Conservation (phyloP, 2,113 vertebrate species). For the Nycticorax nycticorax region DNA sequence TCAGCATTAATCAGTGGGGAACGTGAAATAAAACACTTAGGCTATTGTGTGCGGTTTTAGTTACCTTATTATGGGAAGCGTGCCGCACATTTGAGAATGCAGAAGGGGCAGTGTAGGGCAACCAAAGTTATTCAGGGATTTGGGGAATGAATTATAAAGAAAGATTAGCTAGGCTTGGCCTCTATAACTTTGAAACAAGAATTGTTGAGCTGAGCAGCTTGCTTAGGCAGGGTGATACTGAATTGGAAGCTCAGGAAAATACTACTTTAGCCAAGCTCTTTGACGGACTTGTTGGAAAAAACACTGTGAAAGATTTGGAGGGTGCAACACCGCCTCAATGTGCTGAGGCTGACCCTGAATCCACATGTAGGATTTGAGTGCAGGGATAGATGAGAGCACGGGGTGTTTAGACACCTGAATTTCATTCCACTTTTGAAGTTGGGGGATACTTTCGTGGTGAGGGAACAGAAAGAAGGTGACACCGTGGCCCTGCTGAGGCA, state of each 20-base stretch:
- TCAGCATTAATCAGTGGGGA: slow-evolving; percentile 40
- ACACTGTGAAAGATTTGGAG: neutral
- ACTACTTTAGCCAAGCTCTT: neutral
- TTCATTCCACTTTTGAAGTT: neutral
- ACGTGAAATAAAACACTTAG: slow-evolving; percentile 1
- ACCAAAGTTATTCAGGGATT: slow-evolving; percentile 48
- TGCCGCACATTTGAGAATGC: neutral
- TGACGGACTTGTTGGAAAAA: neutral
- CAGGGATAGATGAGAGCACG: neutral
- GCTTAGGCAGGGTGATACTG: neutral
- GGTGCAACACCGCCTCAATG: accelerated
- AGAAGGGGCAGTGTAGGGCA: slow-evolving; percentile 21
- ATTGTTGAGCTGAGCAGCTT: slow-evolving; percentile 35
- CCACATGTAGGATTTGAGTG: neutral
- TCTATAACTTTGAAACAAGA: slow-evolving; percentile 39
- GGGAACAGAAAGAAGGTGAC: neutral
- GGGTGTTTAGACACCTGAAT: neutral
- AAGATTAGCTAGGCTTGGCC: slow-evolving; percentile 56
- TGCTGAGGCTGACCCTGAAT: neutral
- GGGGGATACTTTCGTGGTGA: neutral
- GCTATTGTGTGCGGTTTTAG: slow-evolving; percentile 27
- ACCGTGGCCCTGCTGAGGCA: neutral
- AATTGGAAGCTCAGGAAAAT: slow-evolving; percentile 13
- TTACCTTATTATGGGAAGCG: slow-evolving; percentile 22
- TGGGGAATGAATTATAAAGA: slow-evolving; percentile 48